Evolutionary conservation across 2,888 invertebrate species (phyloP), one percentile per base, ranked within the genome.

Genomic region (Ganaspis brasiliensis): DNA sequence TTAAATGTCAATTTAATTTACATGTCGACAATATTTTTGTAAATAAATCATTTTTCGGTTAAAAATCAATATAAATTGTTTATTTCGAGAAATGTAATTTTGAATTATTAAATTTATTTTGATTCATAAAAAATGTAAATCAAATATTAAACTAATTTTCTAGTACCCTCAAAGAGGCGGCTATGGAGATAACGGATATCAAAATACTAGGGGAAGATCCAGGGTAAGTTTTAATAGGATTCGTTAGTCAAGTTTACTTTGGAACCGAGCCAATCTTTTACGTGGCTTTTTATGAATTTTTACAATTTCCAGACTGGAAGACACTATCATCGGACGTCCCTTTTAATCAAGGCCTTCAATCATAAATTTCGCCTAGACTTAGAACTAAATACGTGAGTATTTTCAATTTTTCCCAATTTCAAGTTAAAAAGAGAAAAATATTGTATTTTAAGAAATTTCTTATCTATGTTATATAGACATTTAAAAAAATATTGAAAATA

Each of bases 291-390:
- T 73, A 78, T 57, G 21, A 72, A 14, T 73, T 76, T 79, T 83
- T 87, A 81, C 89, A 89, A 93, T 93, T 93, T 95, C 83, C 95
- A 98, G 97, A 95, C 96, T 88, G 96, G 96, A 90, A 97, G 97
- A 94, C 98, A 98, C 93, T 97, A 96, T 93, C 97, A 98, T 92
- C 95, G 97, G 92, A 98, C 98, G 90, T 97, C 97, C 92, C 95
- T 98, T 92, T 96, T 98, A 94, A 98, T 98, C 94, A 98, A 98
- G 94, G 98, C 98, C 92, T 98, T 98, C 94, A 97, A 96, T 93
- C 97, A 98, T 93, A 98, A 97, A 94, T 98, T 98, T 94, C 96
- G 97, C 92, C 94, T 98, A 93, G 97, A 98, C 93, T 94, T 98
- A 93, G 97, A 98, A 95, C 96, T 98, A 94, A 98, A 98, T 93